Conservation (phyloP, 2,113 vertebrate genomes). For the Embiotoca jacksoni region DNA sequence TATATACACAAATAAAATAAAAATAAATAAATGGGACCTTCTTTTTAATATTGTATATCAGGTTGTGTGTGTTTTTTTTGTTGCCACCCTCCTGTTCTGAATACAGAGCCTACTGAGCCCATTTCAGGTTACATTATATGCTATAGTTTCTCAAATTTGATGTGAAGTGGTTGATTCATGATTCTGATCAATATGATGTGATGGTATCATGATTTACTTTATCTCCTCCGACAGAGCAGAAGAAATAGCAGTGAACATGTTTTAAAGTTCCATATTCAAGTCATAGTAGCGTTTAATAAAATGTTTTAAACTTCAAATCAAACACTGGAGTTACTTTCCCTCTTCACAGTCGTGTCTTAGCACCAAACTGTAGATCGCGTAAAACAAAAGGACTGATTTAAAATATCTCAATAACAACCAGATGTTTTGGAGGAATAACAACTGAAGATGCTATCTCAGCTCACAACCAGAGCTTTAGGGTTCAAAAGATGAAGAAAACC, state of each 20-base stretch:
- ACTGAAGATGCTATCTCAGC: slow-evolving; percentile 27
- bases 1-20: too few relatives aligned
- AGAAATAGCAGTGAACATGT: not conserved
- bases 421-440: slow-evolving; percentile 35
- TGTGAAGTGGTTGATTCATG: not conserved
- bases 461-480: slow-evolving; percentile 17
- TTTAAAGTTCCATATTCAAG: not conserved
- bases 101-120: not conserved
- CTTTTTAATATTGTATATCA: too few relatives aligned
- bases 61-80: too few relatives aligned
- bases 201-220: not conserved
- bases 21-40: too few relatives aligned
- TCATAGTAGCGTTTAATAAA: not conserved
- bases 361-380: not conserved
- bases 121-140: not conserved
- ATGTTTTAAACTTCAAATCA: slow-evolving; percentile 10
- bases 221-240: not conserved
- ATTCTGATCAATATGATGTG: not conserved
- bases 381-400: slow-evolving; percentile 36
- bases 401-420: slow-evolving; percentile 30
- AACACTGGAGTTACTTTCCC: slow-evolving; percentile 4
- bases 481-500: slow-evolving; percentile 36
- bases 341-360: not conserved
- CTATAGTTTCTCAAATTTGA: not conserved
- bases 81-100: too few relatives aligned